Conservation (phyloP, 1,140 invertebrate genomes). For the Lasaia peninsularis region DNA sequence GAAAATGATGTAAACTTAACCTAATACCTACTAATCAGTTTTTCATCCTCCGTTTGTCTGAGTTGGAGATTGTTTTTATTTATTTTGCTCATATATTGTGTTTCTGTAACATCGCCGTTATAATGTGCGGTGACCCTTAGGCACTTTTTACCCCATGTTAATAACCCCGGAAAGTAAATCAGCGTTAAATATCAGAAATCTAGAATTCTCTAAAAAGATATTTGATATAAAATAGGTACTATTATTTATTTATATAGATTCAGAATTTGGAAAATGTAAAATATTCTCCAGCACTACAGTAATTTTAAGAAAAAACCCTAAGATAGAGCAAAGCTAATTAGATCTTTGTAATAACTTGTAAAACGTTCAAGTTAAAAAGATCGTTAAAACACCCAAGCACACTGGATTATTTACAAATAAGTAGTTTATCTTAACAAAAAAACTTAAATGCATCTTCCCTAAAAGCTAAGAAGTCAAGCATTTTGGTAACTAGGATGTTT, state of each 20-base stretch:
- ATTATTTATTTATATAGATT: not conserved
- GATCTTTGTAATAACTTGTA: not conserved
- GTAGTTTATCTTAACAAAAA: not conserved
- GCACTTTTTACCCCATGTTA: no score
- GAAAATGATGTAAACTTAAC: no score
- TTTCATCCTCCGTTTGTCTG: no score
- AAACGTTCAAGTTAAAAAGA: not conserved
- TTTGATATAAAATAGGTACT: not conserved
- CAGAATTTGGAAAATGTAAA: not conserved
- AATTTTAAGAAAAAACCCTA: not conserved
- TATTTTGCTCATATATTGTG: no score
- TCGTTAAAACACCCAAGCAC: not conserved
- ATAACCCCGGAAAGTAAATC: no score
- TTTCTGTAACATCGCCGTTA: no score
- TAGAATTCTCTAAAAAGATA: constrained; percentile 2
- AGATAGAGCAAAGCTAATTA: not conserved
- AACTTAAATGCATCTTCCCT: not conserved
- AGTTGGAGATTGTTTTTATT: no score
- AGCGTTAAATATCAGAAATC: not conserved
- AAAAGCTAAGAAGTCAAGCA: not conserved
- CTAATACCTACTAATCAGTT: no score
- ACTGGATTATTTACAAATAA: not conserved
- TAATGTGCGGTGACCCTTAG: no score
- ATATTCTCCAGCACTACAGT: not conserved
- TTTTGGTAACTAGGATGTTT: not conserved